Percentiles rank a stretch among this genome's conserved stretches.
These are phyloP conservation scores for Cyphomyrus discorhynchus DNA, from an alignment of 2,113 vertebrate species.

Conservation along the genomic window DNA sequence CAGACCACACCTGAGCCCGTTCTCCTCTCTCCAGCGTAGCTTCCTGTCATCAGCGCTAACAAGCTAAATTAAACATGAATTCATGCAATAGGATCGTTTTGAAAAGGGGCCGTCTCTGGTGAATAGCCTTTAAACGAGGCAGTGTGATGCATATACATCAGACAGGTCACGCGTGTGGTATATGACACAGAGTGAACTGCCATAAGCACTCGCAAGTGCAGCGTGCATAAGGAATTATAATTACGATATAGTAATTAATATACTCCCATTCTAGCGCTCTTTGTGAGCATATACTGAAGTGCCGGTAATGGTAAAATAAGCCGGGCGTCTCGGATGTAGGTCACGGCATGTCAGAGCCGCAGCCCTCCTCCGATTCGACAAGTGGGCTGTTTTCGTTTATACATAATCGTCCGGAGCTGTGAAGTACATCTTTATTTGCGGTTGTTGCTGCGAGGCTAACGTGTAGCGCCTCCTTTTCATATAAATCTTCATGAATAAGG, in stretches of 20 bases:
- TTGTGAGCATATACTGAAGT: neutral
- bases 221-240: neutral
- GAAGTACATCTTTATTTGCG: constrained; percentile 7
- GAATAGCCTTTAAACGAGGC: neutral
- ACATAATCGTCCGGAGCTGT: neutral
- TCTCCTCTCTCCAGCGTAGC: neutral
- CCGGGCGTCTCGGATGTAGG: neutral
- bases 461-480: neutral
- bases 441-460: neutral
- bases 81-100: neutral
- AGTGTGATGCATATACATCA: neutral
- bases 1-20: neutral
- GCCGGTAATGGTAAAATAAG: neutral
- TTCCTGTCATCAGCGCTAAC: neutral
- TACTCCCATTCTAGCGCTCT: neutral
- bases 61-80: neutral
- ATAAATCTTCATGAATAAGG: constrained; percentile 6
- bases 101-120: neutral
- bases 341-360: neutral
- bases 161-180: neutral
- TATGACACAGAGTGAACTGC: neutral
- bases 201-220: neutral
- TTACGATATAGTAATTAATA: neutral
- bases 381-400: constrained; percentile 1
- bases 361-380: neutral